Evolutionary conservation across 2,888 invertebrate genomes (phyloP).

Genomic region (Calliphora vomitoria): DNA sequence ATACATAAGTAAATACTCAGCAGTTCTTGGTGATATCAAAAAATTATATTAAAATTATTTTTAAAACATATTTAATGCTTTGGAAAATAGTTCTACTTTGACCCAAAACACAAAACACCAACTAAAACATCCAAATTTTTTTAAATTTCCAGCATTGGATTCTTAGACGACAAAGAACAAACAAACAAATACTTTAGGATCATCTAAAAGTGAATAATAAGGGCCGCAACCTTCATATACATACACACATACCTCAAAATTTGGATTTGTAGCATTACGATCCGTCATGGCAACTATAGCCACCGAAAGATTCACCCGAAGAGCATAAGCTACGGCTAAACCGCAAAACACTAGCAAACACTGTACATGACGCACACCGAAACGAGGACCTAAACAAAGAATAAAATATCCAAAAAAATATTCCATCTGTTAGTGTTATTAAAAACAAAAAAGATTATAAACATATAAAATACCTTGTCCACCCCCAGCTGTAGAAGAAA

Average conservation of each 20-base stretch:
- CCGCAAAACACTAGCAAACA: slow-evolving; percentile 87
- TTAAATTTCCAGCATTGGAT: no score
- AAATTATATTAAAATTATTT: no score
- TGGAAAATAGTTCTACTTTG: no score
- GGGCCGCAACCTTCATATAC: no score
- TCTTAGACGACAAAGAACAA: no score
- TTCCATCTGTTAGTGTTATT: slow-evolving; percentile 1
- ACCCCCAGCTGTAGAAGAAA: slow-evolving; percentile 77
- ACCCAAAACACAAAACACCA: no score
- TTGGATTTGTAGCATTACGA: slow-evolving; percentile 84
- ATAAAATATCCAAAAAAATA: slow-evolving; percentile 2
- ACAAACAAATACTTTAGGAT: no score
- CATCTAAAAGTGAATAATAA: no score
- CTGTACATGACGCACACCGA: slow-evolving; percentile 88
- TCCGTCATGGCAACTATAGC: slow-evolving; percentile 91
- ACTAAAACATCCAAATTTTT: no score
- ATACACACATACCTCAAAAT: slow-evolving; percentile 85
- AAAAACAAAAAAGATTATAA: neutral
- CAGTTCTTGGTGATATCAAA: no score
- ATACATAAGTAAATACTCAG: no score
- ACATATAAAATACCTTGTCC: slow-evolving; percentile 71
- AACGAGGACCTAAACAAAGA: slow-evolving; percentile 83
- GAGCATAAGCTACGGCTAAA: slow-evolving; percentile 87
- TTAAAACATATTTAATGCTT: no score
- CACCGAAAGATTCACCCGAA: slow-evolving; percentile 89